Base-by-base conservation (phyloP, 1,140 invertebrate genomes). In the Zaprionus capensis region DNA sequence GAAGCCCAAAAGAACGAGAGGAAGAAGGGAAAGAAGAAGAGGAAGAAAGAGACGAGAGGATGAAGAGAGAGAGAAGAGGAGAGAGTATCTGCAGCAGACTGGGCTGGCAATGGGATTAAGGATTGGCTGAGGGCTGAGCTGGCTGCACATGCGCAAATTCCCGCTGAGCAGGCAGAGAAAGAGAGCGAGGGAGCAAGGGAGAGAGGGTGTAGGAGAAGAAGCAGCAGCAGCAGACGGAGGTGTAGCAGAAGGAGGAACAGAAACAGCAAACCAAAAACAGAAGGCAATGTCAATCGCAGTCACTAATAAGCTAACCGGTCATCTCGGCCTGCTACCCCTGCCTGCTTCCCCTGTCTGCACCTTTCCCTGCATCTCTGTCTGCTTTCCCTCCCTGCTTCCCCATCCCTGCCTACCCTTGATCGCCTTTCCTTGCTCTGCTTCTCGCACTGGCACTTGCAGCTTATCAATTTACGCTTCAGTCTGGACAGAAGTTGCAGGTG, bases 381-480 rank as follows among this genome's bases (percentile, higher is more conserved):
- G 36, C 36, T 38, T 38, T 2, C 41, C 2, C n/a, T n/a, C n/a
- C n/a, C n/a, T n/a, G n/a, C n/a, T n/a, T n/a, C n/a, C n/a, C n/a
- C n/a, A n/a, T 44, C 15, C 15, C 53, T 28, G 22, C 64, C 2
- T 46, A 22, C 51, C 22, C 53, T 53, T 64, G 1, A n/a, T n/a
- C n/a, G n/a, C n/a, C n/a, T 58, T 64, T 36, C 26, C 22, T 28
- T 31, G 24, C n/a, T 12, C 61, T 41, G 26, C 6, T 61, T 26
- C 26, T 5, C 55, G 38, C 66, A 62, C 61, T 67, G 41, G n/a
- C 41, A 46, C 41, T 73, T 67, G 69, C 78, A 83, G 85, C 85
- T 90, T 90, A 88, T 88, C 85, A 88, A 88, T 88, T 90, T 90
- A 77, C 85, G 81, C 85, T 86, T 86, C 71, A 71, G 67, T 49